Base-by-base conservation (phyloP, 2,797 vertebrate species). In the Sebastes vulpes region DNA sequence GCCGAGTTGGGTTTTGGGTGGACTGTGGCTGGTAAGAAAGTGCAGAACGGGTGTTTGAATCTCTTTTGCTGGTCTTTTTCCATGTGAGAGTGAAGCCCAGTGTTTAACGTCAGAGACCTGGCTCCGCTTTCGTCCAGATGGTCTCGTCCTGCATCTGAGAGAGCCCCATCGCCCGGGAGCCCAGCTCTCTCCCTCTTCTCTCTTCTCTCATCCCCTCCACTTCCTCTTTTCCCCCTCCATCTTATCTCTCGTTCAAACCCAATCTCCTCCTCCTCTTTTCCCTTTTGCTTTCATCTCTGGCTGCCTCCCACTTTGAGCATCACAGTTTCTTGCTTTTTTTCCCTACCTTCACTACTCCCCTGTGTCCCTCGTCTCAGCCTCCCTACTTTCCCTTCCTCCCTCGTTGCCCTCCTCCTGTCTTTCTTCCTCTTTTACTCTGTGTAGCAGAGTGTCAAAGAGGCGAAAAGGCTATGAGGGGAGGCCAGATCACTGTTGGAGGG, bases 101-200 rank as follows among this genome's bases (percentile, higher is more conserved):
- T 91, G 94, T 94, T 95, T 93, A 93, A 88, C 76, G 88, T 91
- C 90, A 90, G 84, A 86, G 90, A 85, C 86, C 92, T 95, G 94
- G 95, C 95, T 79, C 79, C 52, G 59, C 83, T 89, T 72, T 84
- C 75, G 81, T 94, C 91, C 94, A 95, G 92, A 94, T 95, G 94
- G 93, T 94, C 89, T 79, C 78, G 74, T 89, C 89, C 89, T 80
- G 93, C 89, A 89, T 91, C 90, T 89, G 91, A 93, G 86, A 91
- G 87, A 86, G 60, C 72, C 84, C 81, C 82, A 18, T 56, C 10
- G 74, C 92, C 91, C 90, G 82, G 70, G 77, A 89, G 85, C 88
- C 84, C 87, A 46, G 35, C 89, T 31, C 63, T 21, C 87, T 75
- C 75, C 56, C 77, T 80, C 83, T 78, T 50, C 79, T 71, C 79